Evolutionary conservation across 2,113 vertebrate species (phyloP), one percentile per base, ranked within the genome.

Genomic region (Pionites leucogaster): DNA sequence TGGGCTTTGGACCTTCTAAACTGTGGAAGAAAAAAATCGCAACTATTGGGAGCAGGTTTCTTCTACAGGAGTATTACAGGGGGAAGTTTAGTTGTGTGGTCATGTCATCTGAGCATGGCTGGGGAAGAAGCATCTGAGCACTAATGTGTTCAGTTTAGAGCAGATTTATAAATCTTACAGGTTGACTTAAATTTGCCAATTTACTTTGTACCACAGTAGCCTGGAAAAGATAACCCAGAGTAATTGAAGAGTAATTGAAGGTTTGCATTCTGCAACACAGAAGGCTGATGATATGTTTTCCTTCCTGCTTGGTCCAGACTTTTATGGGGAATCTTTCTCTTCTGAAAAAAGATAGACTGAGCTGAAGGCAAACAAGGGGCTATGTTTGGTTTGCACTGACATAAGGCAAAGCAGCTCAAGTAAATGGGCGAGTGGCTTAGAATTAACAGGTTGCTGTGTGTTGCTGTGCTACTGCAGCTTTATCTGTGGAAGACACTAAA

Each of bases 31-130:
- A 86, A 77, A 72, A 82, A 18, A 0, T 2, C 2, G 1, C 33
- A 35, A 35, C 33, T n/a, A 35, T 86, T 88, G 75, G 23, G 28
- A 71, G 50, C 7, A 59, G 16, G 9, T 53, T 53, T 69, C 1
- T 12, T 62, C 15, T 59, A 7, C 4, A 41, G 23, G 15, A 35
- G 2, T 17, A 13, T 4, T 62, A 20, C 2, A 1, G 25, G 17
- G 7, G 2, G 17, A 33, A 19, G 13, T 62, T 46, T 24, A 1
- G 0, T 18, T 67, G 17, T 16, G 15, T 14, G 31, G 25, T 46
- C 15, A 1, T 6, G 9, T 53, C 83, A 83, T 79, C 74, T 76
- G 50, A 71, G 39, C 59, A 23, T 28, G 39, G 27, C 83, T 93
- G 35, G 12, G 11, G 11, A 59, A 68, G 78, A 85, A 83, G 65